Percentiles rank a stretch among this genome's conserved stretches.
Evolutionary conservation across 2,888 invertebrate genomes (phyloP).

Genomic region (Therioaphis trifolii): DNA sequence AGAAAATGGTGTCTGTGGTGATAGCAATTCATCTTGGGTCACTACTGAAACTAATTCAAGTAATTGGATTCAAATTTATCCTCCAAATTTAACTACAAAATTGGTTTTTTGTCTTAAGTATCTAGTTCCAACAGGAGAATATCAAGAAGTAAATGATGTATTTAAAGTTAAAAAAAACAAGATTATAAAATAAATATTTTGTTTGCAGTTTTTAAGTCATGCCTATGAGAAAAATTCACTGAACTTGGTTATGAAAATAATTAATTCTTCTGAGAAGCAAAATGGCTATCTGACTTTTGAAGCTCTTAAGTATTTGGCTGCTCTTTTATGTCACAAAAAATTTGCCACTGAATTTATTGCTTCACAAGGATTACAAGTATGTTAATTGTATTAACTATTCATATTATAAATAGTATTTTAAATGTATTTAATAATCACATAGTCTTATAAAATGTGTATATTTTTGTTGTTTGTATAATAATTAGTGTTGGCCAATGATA

Average conservation of each 20-base stretch:
- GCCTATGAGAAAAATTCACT: slow-evolving; percentile 94
- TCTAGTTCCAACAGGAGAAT: slow-evolving; percentile 96
- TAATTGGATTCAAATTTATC: slow-evolving; percentile 89
- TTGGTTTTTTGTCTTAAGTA: slow-evolving; percentile 94
- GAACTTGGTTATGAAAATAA: slow-evolving; percentile 88
- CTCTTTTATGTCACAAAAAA: slow-evolving; percentile 96
- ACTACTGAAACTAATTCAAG: slow-evolving; percentile 90
- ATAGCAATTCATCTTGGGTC: slow-evolving; percentile 90
- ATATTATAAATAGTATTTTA: no score
- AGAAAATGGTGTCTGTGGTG: slow-evolving; percentile 69
- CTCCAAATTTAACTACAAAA: slow-evolving; percentile 87
- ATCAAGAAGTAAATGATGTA: slow-evolving; percentile 80
- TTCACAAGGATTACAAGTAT: slow-evolving; percentile 84
- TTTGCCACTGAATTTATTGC: slow-evolving; percentile 96
- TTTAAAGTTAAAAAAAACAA: not conserved
- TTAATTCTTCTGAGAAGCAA: slow-evolving; percentile 72
- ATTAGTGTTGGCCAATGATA: no score
- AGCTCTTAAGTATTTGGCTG: slow-evolving; percentile 93
- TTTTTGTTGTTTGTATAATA: no score
- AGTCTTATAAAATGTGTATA: no score
- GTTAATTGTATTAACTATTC: not conserved
- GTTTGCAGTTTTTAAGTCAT: slow-evolving; percentile 82
- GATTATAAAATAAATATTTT: slow-evolving; percentile 23
- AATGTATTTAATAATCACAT: no score
- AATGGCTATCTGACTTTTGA: slow-evolving; percentile 86